These are phyloP conservation scores for Malthinus seriepunctatus DNA, from an alignment of 2,888 invertebrate genomes.

Conservation along the genomic window DNA sequence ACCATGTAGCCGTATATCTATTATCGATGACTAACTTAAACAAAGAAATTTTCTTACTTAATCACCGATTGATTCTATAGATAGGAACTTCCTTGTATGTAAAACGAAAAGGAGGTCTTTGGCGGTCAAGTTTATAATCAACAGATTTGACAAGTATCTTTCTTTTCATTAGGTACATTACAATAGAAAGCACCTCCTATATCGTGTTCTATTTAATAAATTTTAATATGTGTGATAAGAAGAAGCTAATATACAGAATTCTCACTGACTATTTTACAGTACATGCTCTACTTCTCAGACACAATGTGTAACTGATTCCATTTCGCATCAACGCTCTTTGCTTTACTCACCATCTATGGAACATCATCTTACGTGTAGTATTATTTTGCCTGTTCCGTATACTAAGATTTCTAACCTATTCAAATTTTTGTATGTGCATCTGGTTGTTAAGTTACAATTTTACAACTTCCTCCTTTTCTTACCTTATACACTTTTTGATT, in stretches of 20 bases:
- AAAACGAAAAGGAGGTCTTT: slow-evolving; percentile 6
- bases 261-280: slow-evolving; percentile 14
- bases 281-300: slow-evolving; percentile 32
- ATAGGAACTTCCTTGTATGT: slow-evolving; percentile 5
- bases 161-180: slow-evolving; percentile 6
- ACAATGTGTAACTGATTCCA: slow-evolving; percentile 33
- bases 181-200: slow-evolving; percentile 12
- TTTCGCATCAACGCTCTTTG: slow-evolving; percentile 30
- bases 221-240: slow-evolving; percentile 3
- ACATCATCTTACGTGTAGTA: background rate
- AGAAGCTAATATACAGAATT: slow-evolving; percentile 8
- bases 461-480: no score
- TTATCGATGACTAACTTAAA: slow-evolving; percentile 11
- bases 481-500: no score
- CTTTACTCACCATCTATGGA: slow-evolving; percentile 6
- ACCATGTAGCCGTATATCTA: background rate
- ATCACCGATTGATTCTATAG: slow-evolving; percentile 1
- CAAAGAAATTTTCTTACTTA: slow-evolving; percentile 14
- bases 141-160: slow-evolving; percentile 12
- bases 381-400: slow-evolving; percentile 3
- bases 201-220: slow-evolving; percentile 8
- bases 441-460: no score
- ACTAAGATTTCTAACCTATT: no score
- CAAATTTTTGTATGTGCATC: no score
- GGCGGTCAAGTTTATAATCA: background rate